Evolutionary conservation across 2,888 invertebrate genomes (phyloP).

Genomic region (Tenthredo scrophulariae): DNA sequence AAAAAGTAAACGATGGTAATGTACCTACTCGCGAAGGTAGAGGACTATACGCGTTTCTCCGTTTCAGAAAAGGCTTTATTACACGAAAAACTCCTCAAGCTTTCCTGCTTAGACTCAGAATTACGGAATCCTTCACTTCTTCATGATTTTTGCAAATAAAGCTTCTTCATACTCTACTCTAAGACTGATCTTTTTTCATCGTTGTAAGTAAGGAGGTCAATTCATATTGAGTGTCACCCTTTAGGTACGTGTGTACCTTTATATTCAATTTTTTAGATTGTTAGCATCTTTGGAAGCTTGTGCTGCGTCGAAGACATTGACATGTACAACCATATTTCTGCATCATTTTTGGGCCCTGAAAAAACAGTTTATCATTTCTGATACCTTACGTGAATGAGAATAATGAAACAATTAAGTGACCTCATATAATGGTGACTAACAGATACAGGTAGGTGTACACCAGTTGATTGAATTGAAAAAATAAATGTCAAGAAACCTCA

Average conservation of each 20-base stretch:
- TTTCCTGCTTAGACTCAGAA: constrained; percentile 14
- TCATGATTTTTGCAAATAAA: background rate
- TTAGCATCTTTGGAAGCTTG: background rate
- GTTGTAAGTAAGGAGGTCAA: background rate
- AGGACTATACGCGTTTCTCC: background rate
- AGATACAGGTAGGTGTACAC: too few relatives aligned
- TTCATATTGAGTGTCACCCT: too few relatives aligned
- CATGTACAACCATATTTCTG: too few relatives aligned
- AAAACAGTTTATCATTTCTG: too few relatives aligned
- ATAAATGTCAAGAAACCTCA: background rate
- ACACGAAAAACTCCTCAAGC: background rate
- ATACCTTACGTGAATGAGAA: too few relatives aligned
- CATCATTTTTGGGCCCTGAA: too few relatives aligned
- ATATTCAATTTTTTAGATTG: background rate
- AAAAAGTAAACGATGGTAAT: constrained; percentile 31
- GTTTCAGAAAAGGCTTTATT: constrained; percentile 36
- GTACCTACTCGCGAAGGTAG: background rate
- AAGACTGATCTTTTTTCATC: background rate
- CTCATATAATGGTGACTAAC: too few relatives aligned
- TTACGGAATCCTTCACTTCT: background rate
- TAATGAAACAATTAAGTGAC: too few relatives aligned
- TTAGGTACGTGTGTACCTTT: too few relatives aligned
- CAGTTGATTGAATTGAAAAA: background rate
- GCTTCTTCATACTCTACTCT: background rate
- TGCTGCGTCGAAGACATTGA: too few relatives aligned